Conservation (phyloP, 1,140 invertebrate genomes). For the Anagrus nilaparvatae region DNA sequence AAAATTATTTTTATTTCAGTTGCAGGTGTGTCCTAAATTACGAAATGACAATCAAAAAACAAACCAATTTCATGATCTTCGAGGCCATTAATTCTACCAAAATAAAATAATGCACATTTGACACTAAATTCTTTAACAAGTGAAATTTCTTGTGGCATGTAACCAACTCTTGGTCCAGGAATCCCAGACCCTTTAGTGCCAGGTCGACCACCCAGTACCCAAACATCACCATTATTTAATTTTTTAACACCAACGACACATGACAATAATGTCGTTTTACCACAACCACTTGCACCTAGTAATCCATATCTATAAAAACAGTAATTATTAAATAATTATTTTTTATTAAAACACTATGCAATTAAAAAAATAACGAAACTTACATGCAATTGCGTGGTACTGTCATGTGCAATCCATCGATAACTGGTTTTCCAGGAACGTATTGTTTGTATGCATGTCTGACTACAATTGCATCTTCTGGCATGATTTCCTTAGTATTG, state of each 20-base stretch:
- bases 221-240: conserved; percentile 64
- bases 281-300: conserved; percentile 74
- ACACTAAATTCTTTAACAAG: conserved; percentile 80
- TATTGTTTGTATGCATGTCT: conserved; percentile 48
- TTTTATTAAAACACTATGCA: conserved; percentile 1
- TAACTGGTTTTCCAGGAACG: conserved; percentile 45
- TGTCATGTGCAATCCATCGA: conserved; percentile 50
- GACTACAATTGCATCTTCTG: conserved; percentile 43
- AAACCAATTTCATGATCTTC: conserved; percentile 47
- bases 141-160: conserved; percentile 85
- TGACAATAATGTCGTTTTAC: conserved; percentile 75
- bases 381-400: conserved; percentile 56
- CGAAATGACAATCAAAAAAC: conserved; percentile 12
- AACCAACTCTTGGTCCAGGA: conserved; percentile 69
- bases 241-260: conserved; percentile 72
- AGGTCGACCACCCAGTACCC: conserved; percentile 68
- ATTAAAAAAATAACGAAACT: conserved; percentile 38
- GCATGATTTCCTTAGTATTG: conserved; percentile 16
- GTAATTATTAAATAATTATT: background rate
- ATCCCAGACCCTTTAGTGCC: conserved; percentile 62
- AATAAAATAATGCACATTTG: conserved; percentile 75
- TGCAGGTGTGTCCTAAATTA: background rate
- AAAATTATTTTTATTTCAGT: background rate
- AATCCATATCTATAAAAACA: conserved; percentile 62
- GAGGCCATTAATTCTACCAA: conserved; percentile 79